Base-by-base conservation (phyloP, 2,888 invertebrate species). In the Molorchus minor region DNA sequence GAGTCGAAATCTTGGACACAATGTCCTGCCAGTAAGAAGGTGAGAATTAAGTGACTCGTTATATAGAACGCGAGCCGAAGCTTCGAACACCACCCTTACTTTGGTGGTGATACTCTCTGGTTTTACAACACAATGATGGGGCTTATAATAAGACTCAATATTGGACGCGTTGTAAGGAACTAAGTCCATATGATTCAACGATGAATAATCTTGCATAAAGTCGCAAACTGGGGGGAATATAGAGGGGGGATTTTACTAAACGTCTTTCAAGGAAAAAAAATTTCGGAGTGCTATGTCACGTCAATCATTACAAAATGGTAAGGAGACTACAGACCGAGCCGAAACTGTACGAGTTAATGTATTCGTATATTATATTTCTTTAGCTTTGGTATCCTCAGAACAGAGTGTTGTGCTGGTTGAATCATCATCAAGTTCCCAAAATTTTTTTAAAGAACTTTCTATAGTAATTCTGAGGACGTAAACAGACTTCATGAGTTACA, bases 111-210 rank as follows among this genome's bases (percentile, higher is more conserved):
- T 30, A 33, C 64, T 64, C 2, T 56, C 44, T n/a, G 64, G 53
- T 20, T 66, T 65, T 1, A 62, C 5, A 3, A 70, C 69, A n/a
- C 61, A 47, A 20, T 69, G 66, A 56, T 71, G 70, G 2, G 71
- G 69, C 5, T 69, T 43, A 43, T 62, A 67, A 35, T 64, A 68
- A 7, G 8, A 8, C 10, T 21, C 25, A 5, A 10, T 12, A 5
- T 13, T 8, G 3, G 45, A 25, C 12, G 19, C 7, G 1, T 45
- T 2, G 7, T 10, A 12, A 15, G 51, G 20, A 10, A 45, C 33
- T 29, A 30, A 29, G 8, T 47, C 46, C 57, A 68, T 62, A 21
- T 64, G 60, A 12, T 43, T 21, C 8, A 45, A 49, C 0, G 8
- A 3, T 10, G 35, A 1, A 58, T 59, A 67, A 47, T 68, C 62